Evolutionary conservation across 2,113 vertebrate species (phyloP), one percentile per base, ranked within the genome.

Genomic region (Pipa parva): DNA sequence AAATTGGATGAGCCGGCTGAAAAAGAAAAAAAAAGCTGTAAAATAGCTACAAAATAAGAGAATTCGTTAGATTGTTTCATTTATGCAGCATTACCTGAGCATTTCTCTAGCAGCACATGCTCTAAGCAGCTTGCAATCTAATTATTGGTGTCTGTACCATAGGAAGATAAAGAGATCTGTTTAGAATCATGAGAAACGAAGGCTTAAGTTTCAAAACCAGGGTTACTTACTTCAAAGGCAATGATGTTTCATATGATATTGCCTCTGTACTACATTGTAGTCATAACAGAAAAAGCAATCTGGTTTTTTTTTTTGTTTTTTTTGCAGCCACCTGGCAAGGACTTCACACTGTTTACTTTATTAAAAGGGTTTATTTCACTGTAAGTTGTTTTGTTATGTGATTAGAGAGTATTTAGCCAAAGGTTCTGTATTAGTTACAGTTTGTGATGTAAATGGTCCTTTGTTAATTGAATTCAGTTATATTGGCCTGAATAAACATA

Each of bases 91-190:
- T 50, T 59, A 59, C 65, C 65, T 52, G 65, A 21, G 33, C 45
- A 59, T 33, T 24, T 50, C 59, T 59, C 50, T 68, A 50, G 28
- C 31, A 13, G 56, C 31, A 37, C 29, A 68, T 56, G 39, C 56
- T 68, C 46, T 51, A 57, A 67, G 42, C 54, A 67, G 64, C 64
- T 28, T 49, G 31, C 45, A 59, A 68, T 59, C 50, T 68, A 68
- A 68, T 68, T 59, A 68, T 59, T 59, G 65, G 45, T 68, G 56
- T 56, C 56, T 68, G 22, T 39, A 68, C 28, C 56, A 27, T 22
- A 39, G 31, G 56, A 31, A 68, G 65, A 68, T 68, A 68, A 67
- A 67, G 54, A 42, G 64, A 67, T 67, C 65, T 68, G 65, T 15
- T 59, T 17, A 68, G 59, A 56, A 68, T 68, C 65, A 68, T 46